These are phyloP conservation scores for Horisme vitalbata DNA, from an alignment of 2,888 invertebrate species.

Conservation along the genomic window DNA sequence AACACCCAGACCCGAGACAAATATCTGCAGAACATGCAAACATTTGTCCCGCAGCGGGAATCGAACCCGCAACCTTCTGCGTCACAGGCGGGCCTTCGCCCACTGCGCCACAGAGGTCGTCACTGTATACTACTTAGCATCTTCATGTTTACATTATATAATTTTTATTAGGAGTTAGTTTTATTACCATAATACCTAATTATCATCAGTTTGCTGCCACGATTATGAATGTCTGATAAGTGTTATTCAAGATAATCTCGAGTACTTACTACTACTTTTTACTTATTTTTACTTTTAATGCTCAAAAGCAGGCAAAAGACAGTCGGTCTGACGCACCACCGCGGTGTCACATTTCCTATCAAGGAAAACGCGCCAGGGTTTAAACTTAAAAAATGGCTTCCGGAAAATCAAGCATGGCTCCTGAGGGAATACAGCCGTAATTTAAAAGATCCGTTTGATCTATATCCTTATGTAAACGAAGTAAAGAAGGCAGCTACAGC, in stretches of 20 bases:
- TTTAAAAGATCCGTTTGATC: background rate
- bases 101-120: too few species aligned
- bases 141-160: too few species aligned
- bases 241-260: slow-evolving; percentile 39
- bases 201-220: too few species aligned
- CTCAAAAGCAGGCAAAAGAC: slow-evolving; percentile 27
- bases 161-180: too few species aligned
- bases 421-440: slow-evolving; percentile 55
- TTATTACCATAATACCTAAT: slow-evolving; percentile 7
- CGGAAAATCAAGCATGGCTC: slow-evolving; percentile 44
- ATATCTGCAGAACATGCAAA: too few species aligned
- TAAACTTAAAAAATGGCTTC: slow-evolving; percentile 25
- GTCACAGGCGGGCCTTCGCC: too few species aligned
- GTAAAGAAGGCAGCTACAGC: slow-evolving; percentile 8
- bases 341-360: too few species aligned
- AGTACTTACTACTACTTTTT: too few species aligned
- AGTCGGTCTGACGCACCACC: slow-evolving; percentile 36
- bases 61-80: too few species aligned
- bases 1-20: too few species aligned
- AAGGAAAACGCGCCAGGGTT: slow-evolving; percentile 19
- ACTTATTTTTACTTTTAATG: slow-evolving; percentile 30
- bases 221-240: slow-evolving; percentile 49
- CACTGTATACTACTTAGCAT: too few species aligned
- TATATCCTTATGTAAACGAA: background rate
- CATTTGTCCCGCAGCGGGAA: too few species aligned